Conservation (phyloP, 30 jellyfish, hydroid and myxozoan species). For the Rhopilema esculentum region DNA sequence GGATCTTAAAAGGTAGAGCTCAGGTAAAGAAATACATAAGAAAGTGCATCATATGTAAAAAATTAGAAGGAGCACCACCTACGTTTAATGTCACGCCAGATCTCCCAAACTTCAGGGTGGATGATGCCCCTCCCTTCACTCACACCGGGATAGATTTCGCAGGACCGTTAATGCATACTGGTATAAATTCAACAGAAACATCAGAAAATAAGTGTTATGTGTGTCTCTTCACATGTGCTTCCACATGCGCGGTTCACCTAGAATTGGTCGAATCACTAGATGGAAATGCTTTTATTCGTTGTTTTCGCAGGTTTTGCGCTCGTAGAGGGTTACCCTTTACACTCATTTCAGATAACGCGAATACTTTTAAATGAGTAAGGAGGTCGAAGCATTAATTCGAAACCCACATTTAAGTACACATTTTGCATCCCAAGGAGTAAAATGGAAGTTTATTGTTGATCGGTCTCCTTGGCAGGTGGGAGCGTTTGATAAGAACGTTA, state of each 20-base stretch:
- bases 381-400: slow-evolving; percentile 21
- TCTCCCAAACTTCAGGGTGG: slow-evolving; percentile 49
- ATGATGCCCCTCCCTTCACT: slow-evolving; percentile 53
- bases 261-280: slow-evolving; percentile 37
- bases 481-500: too few relatives aligned
- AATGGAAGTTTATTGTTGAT: slow-evolving; percentile 33
- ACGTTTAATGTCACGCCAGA: slow-evolving; percentile 4
- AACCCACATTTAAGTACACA: not conserved
- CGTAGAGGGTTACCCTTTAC: slow-evolving; percentile 40
- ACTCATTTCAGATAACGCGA: slow-evolving; percentile 35
- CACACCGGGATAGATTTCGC: slow-evolving; percentile 54
- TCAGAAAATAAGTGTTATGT: too few relatives aligned
- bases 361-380: slow-evolving; percentile 27
- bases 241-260: slow-evolving; percentile 69
- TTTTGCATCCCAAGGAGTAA: slow-evolving; percentile 15
- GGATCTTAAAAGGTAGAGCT: slow-evolving; percentile 59
- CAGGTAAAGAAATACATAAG: slow-evolving; percentile 7
- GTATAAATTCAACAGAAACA: not conserved
- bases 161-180: slow-evolving; percentile 33
- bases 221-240: slow-evolving; percentile 51
- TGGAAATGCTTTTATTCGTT: slow-evolving; percentile 5
- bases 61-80: slow-evolving; percentile 1
- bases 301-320: too few relatives aligned
- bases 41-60: not conserved
- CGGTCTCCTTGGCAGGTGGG: slow-evolving; percentile 63